These are phyloP conservation scores for Leptothorax acervorum DNA, from an alignment of 2,888 invertebrate genomes.

Conservation along the genomic window DNA sequence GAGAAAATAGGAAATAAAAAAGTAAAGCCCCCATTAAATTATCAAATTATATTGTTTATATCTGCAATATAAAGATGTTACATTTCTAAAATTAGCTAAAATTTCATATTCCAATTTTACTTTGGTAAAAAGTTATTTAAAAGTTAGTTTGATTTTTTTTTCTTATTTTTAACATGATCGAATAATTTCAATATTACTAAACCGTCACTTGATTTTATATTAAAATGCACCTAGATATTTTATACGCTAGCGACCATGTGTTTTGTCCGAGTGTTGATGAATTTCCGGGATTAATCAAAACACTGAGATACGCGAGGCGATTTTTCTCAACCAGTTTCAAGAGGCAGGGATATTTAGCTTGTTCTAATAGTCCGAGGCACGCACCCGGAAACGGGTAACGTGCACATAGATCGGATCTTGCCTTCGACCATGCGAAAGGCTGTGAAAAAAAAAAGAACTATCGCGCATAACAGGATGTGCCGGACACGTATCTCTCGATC, in stretches of 20 bases:
- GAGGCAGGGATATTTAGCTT: not conserved
- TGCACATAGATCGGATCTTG: constrained; percentile 39
- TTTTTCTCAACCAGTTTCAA: constrained; percentile 16
- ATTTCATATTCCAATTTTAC: not conserved
- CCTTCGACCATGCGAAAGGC: constrained; percentile 29
- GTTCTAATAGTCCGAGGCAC: constrained; percentile 26
- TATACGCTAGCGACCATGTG: not conserved
- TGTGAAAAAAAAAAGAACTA: constrained; percentile 29
- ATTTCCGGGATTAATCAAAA: not conserved
- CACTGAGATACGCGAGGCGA: not conserved
- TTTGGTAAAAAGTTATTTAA: not conserved
- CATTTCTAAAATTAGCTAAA: not conserved
- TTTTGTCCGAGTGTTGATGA: not conserved
- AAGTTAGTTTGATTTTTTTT: not conserved
- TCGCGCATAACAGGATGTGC: constrained; percentile 43
- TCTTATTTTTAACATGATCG: not conserved
- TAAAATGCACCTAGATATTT: too few species aligned
- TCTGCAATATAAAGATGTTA: not conserved
- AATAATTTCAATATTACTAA: not conserved
- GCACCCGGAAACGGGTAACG: constrained; percentile 42
- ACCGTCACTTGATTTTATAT: not conserved
- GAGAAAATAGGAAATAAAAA: too few species aligned
- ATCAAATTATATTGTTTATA: too few species aligned
- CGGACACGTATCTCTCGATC: constrained; percentile 31
- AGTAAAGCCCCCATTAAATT: too few species aligned